Evolutionary conservation across 2,113 vertebrate genomes (phyloP).

Genomic region (Artemisiospiza belli): DNA sequence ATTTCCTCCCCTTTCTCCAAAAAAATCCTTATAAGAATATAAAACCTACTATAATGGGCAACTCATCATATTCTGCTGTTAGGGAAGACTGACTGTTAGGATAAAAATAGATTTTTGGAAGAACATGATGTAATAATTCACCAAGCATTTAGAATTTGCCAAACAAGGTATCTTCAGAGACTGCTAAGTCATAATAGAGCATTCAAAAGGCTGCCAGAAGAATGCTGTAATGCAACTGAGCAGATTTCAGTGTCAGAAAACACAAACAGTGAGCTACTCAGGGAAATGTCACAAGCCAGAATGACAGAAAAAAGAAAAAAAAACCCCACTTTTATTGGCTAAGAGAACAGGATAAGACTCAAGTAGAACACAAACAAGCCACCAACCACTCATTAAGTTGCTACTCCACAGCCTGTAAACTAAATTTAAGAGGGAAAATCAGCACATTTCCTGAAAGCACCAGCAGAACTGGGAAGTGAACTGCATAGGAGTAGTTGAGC

Average conservation of each 20-base stretch:
- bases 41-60: background rate
- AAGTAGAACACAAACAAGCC: background rate
- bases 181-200: background rate
- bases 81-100: background rate
- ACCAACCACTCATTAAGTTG: background rate
- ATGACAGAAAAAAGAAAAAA: background rate
- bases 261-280: background rate
- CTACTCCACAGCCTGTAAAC: background rate
- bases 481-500: accelerated
- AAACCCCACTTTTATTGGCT: background rate
- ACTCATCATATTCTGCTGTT: background rate
- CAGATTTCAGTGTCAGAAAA: background rate
- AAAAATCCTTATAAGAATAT: background rate
- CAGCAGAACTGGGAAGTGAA: accelerated
- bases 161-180: background rate
- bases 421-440: background rate
- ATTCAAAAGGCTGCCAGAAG: background rate
- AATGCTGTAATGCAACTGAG: background rate
- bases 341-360: background rate
- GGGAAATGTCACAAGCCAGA: background rate
- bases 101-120: background rate
- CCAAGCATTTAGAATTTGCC: background rate
- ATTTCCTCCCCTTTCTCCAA: accelerated
- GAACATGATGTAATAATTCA: background rate
- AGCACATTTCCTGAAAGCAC: background rate